Percentiles rank a stretch among this genome's conserved stretches.
These are phyloP conservation scores for Manacus vitellinus DNA, from an alignment of 2,113 vertebrate genomes.

Conservation along the genomic window DNA sequence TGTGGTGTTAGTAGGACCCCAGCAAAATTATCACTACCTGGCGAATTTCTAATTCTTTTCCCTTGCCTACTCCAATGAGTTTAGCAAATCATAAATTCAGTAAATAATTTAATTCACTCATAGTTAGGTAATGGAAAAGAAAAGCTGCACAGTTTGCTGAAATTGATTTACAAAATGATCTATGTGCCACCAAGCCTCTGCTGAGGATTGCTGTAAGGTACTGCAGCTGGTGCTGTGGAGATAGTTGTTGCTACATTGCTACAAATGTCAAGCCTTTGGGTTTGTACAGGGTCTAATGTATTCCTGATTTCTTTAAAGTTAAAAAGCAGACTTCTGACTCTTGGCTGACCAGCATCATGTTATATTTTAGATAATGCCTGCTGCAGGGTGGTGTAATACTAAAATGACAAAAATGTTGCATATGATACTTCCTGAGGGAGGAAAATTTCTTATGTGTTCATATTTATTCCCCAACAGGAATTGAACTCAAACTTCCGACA, in stretches of 20 bases:
- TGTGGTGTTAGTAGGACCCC: background rate
- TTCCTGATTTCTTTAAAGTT: background rate
- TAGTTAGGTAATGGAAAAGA: background rate
- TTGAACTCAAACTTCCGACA: conserved; percentile 97
- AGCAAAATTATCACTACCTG: background rate
- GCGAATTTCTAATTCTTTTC: background rate
- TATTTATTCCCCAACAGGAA: conserved; percentile 76
- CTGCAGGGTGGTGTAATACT: background rate
- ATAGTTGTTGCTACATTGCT: background rate
- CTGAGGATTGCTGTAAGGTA: background rate
- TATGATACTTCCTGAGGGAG: background rate
- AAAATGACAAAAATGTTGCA: background rate
- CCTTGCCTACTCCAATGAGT: background rate
- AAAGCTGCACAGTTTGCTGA: background rate
- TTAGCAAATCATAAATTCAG: background rate
- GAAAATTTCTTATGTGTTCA: background rate
- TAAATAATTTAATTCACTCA: background rate
- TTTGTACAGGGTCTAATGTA: background rate
- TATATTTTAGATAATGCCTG: background rate
- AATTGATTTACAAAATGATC: background rate
- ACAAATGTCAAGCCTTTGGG: background rate
- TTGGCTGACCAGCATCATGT: background rate
- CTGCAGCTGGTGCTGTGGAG: background rate
- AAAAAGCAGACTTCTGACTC: background rate
- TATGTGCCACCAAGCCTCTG: background rate